phyloP scores from a whole-genome alignment of 2,113 vertebrate genomes.

The Sinocyclocheilus anophthalmus region DNA sequence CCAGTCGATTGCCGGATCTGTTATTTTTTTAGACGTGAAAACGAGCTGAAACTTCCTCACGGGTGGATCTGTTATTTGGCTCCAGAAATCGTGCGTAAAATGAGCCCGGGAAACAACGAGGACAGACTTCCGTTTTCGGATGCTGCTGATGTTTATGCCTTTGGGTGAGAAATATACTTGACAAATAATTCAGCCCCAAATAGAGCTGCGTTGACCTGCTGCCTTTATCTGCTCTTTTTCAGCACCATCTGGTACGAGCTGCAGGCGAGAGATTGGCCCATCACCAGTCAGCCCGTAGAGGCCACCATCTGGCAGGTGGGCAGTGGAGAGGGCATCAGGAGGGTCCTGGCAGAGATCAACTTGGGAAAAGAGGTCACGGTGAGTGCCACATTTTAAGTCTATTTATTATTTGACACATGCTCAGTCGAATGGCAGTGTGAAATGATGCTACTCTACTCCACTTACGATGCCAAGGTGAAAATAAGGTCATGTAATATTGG shows the following conservation, averaged over 20 bases:
- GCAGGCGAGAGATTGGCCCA: slow-evolving; percentile 95
- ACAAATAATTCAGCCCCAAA: not conserved
- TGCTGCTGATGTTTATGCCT: slow-evolving; percentile 93
- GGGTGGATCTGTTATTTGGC: slow-evolving; percentile 98
- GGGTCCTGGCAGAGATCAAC: slow-evolving; percentile 85
- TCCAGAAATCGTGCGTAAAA: slow-evolving; percentile 93
- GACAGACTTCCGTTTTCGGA: slow-evolving; percentile 95
- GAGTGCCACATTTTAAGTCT: slow-evolving; percentile 63
- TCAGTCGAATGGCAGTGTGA: not conserved
- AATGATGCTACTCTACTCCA: not conserved
- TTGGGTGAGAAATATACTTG: slow-evolving; percentile 81
- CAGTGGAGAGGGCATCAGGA: slow-evolving; percentile 91
- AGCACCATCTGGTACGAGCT: slow-evolving; percentile 99
- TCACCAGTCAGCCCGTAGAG: slow-evolving; percentile 90
- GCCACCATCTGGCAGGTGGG: slow-evolving; percentile 99
- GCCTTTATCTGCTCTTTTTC: slow-evolving; percentile 22
- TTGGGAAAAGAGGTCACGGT: slow-evolving; percentile 96
- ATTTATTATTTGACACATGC: not conserved
- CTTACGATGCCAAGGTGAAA: not conserved
- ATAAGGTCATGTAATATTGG: not conserved
- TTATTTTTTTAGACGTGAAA: slow-evolving; percentile 83
- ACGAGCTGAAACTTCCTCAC: slow-evolving; percentile 91
- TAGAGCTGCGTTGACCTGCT: not conserved
- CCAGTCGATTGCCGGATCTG: not conserved
- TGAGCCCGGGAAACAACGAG: slow-evolving; percentile 93